Evolutionary conservation across 2,888 invertebrate genomes (phyloP).

Genomic region (Sceliomorpha sp.): DNA sequence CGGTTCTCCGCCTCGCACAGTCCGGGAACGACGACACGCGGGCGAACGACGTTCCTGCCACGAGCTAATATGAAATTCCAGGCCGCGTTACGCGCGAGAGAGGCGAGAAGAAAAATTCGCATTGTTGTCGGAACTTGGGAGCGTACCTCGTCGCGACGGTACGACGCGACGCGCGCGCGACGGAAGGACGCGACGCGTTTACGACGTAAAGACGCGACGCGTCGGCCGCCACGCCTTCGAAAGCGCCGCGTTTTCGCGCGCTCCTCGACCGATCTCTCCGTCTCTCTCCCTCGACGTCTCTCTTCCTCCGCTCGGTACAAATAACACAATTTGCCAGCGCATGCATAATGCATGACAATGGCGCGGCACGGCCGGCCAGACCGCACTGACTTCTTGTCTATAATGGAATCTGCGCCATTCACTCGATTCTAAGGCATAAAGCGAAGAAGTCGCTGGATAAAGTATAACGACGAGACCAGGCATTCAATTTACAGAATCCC

Average conservation of each 20-base stretch:
- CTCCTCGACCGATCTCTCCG: no score
- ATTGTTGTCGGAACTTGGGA: no score
- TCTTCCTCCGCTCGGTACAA: conserved; percentile 61
- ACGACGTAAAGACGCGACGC: neutral
- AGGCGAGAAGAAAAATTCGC: neutral
- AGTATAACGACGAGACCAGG: conserved; percentile 73
- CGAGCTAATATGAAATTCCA: conserved; percentile 15
- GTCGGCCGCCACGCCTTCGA: no score
- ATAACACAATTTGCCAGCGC: conserved; percentile 74
- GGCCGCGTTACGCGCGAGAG: no score
- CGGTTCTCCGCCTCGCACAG: no score
- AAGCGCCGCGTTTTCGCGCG: no score
- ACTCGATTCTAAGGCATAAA: conserved; percentile 71
- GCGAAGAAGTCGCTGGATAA: conserved; percentile 70
- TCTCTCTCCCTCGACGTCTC: no score
- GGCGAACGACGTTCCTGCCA: neutral
- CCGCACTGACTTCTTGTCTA: conserved; percentile 73
- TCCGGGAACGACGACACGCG: no score
- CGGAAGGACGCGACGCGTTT: neutral
- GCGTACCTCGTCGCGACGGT: no score
- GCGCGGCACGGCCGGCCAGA: conserved; percentile 68
- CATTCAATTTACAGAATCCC: conserved; percentile 76
- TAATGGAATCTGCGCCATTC: conserved; percentile 77
- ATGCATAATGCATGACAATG: conserved; percentile 76
- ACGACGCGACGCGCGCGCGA: neutral